A percentile compares a stretch with the other conserved stretches of the same genome.
These are phyloP conservation scores for Anabacerthia variegaticeps DNA, from an alignment of 2,797 vertebrate genomes.

Conservation along the genomic window DNA sequence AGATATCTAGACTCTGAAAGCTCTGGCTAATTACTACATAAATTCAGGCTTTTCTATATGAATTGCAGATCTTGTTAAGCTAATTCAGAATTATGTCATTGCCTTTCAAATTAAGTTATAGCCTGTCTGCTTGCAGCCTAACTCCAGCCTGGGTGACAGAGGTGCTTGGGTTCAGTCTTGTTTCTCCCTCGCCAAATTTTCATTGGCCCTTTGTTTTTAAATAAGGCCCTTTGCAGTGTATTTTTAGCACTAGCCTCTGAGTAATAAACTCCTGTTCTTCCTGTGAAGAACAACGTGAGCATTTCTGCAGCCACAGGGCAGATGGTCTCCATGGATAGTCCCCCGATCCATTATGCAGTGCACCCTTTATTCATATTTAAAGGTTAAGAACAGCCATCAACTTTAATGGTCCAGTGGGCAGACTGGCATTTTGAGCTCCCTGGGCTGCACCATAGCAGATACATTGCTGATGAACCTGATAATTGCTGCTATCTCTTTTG, in stretches of 20 bases:
- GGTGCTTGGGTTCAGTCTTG: background rate
- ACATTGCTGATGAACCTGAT: background rate
- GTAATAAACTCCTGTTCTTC: background rate
- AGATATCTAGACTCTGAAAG: background rate
- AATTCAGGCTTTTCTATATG: conserved; percentile 10
- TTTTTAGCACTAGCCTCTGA: conserved; percentile 17
- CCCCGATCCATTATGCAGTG: background rate
- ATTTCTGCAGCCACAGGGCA: background rate
- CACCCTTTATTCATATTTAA: background rate
- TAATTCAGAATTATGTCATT: conserved; percentile 20
- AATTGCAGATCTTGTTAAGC: conserved; percentile 3
- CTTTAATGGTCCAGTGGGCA: background rate
- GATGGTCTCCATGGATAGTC: conserved; percentile 28
- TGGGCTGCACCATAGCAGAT: background rate
- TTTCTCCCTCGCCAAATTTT: background rate
- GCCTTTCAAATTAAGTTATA: background rate
- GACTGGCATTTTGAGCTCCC: conserved; percentile 20
- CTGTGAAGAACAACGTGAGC: background rate
- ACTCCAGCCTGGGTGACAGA: background rate
- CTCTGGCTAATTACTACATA: conserved; percentile 22
- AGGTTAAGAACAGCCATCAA: background rate
- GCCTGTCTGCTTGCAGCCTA: background rate
- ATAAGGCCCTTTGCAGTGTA: background rate
- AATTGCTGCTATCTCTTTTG: background rate
- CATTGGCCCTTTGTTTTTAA: background rate